Base-by-base conservation (phyloP, 1,140 invertebrate species). In the Rhynchophorus ferrugineus region DNA sequence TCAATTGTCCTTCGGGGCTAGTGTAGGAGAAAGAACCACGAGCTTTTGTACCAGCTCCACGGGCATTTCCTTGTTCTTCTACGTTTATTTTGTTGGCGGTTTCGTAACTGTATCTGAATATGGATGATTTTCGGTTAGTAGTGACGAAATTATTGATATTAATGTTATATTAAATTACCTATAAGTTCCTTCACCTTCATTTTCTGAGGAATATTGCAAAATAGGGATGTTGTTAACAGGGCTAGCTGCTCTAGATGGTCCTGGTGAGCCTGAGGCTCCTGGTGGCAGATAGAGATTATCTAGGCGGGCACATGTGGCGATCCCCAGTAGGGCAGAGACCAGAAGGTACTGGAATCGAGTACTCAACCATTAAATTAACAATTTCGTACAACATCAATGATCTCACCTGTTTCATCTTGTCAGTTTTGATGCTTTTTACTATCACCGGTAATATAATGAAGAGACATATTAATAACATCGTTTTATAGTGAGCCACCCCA, bases 231-330 rank as follows among this genome's bases (percentile, higher is more conserved):
- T 73, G 69, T 49, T 59, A 41, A 13, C 43, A 20, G 11, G 43
- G 6, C 65, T 60, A 14, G 66, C 66, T 39, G 74, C 72, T 3
- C 35, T 55, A 22, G 68, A 70, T 1, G 73, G 75, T 14, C 75
- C 75, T 53, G 73, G 71, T 37, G 29, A 34, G 13, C 2, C 21
- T 47, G 18, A 16, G 11, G 35, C 6, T 22, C 71, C 63, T 2
- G 79, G 78, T 11, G 79, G 80, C 9, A 81, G 70, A 61, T 82
- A 82, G 8, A 71, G 75, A 59, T 75, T 77, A 47, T 80, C 79
- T 47, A 82, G 66, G 43, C 77, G 73, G 18, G 44, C 56, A 33
- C 56, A 57, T 18, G 43, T 20, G 33, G 54, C 60, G 33, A 49
- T 47, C 11, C 58, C 51, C 1, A 59, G 14, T n/a, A 61, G 29